phyloP scores from a whole-genome alignment of 1,140 invertebrate species.

The Laupala kohalensis region DNA sequence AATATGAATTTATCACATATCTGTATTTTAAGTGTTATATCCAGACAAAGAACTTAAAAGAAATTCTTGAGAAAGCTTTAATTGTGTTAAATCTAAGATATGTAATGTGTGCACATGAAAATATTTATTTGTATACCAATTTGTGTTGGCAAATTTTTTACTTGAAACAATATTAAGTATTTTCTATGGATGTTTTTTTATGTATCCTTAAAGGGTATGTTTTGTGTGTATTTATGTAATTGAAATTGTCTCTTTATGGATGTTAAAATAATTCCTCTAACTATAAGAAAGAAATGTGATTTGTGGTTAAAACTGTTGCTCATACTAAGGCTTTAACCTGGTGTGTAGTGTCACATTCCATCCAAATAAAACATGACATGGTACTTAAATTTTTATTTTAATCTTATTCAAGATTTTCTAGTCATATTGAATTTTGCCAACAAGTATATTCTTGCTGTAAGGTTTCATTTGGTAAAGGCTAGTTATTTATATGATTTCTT shows the following conservation, averaged over 20 bases:
- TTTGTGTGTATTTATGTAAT: no score
- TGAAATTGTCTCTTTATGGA: no score
- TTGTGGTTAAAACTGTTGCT: neutral
- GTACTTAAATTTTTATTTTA: neutral
- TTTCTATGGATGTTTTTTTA: neutral
- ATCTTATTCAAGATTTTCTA: neutral
- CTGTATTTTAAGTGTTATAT: neutral
- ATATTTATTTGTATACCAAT: neutral
- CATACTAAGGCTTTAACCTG: neutral
- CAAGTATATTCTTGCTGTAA: neutral
- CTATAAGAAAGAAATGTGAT: no score
- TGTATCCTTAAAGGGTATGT: no score
- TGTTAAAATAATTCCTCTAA: no score
- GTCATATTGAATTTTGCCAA: neutral
- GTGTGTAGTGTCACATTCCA: neutral
- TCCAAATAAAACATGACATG: neutral
- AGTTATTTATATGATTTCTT: neutral
- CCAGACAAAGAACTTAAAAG: neutral
- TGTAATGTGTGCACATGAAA: neutral
- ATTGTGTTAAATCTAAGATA: neutral
- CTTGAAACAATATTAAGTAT: neutral
- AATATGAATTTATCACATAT: neutral
- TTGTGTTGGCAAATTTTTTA: neutral
- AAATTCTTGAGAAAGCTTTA: neutral
- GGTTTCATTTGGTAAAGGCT: neutral